phyloP scores from a whole-genome alignment of 2,113 vertebrate species.

The pig (Sus scrofa) region T2T-Sscrofa CM000815.6:111676001-111676500 shows the following conservation, averaged over 20 bases:
- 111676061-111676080: too few relatives aligned
- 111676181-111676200: too few relatives aligned
- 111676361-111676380: neutral
- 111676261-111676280: neutral
- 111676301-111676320: neutral
- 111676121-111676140: too few relatives aligned
- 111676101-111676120: too few relatives aligned
- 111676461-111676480: neutral
- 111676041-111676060: too few relatives aligned
- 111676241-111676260: neutral
- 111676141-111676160: too few relatives aligned
- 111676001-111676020: too few relatives aligned
- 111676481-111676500: neutral
- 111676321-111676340: neutral
- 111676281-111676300: neutral
- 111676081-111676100: too few relatives aligned
- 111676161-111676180: too few relatives aligned
- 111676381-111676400: neutral
- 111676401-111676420: neutral
- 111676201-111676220: too few relatives aligned
- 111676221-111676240: neutral
- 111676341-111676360: neutral
- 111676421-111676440: neutral
- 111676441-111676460: neutral
- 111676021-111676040: too few relatives aligned